Conservation (phyloP, 2,113 vertebrate species). For the Halichoeres trimaculatus region DNA sequence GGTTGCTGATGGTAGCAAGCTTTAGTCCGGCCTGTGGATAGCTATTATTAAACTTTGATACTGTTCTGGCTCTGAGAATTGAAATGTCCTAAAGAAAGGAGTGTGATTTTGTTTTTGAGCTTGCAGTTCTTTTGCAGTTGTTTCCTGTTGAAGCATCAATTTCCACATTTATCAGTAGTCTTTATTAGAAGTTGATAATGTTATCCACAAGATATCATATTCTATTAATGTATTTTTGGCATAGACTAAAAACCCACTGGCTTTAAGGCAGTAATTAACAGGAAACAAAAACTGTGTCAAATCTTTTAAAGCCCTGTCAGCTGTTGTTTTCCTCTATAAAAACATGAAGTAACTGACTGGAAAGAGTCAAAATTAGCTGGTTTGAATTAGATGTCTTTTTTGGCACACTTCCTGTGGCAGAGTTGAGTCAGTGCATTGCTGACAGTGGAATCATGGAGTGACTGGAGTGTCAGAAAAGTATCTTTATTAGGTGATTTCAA, state of each 20-base stretch:
- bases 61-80: background rate
- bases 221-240: conserved; percentile 15
- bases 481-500: conserved; percentile 23
- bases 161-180: background rate
- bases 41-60: conserved; percentile 13
- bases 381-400: conserved; percentile 55
- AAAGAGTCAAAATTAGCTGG: conserved; percentile 61
- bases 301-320: conserved; percentile 51
- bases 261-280: conserved; percentile 7
- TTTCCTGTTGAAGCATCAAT: too few species aligned
- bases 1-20: conserved; percentile 2
- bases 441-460: conserved; percentile 27
- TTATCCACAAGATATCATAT: background rate
- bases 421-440: conserved; percentile 54
- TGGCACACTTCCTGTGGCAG: conserved; percentile 24
- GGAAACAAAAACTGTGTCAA: conserved; percentile 40
- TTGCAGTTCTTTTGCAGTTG: background rate
- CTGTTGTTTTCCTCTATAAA: conserved; percentile 28
- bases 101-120: background rate
- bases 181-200: background rate
- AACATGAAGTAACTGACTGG: conserved; percentile 34
- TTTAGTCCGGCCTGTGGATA: background rate
- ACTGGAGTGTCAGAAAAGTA: background rate
- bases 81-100: background rate
- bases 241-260: conserved; percentile 1